Evolutionary conservation across 2,113 vertebrate species (phyloP), one percentile per base, ranked within the genome.

Genomic region (Semnopithecus entellus): DNA sequence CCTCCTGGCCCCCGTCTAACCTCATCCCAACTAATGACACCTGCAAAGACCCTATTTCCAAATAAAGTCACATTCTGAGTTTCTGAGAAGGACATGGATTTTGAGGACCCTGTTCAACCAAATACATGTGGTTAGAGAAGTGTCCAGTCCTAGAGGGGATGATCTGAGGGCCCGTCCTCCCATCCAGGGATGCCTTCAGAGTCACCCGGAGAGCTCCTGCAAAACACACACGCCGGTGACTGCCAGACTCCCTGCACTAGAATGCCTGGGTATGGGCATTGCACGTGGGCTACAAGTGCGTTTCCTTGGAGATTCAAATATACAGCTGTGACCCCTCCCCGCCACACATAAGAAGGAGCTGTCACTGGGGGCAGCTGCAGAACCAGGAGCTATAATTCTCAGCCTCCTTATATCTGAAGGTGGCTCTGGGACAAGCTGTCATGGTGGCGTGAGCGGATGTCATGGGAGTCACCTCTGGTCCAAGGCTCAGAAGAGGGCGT

Each of bases 221-320:
- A 68, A 2, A 20, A 13, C 0, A 5, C 59, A 13, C 6, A 12
- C 0, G 7, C 59, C 45, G 0, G 1, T 0, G 2, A 30, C 5
- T 6, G 0, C 48, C 48, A 50, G 20, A 11, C 8, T 22, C 50
- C 7, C 57, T 0, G 10, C 48, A 8, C 40, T 20, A 43, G 55
- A 35, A 40, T 10, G 35, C 16, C 76, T 13, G 25, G 72, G 27
- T 8, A 0, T 30, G 50, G 70, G 50, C 48, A 52, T 12, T 9
- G 40, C 80, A 1, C 0, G 5, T 12, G 11, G 80, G 81, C 20
- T 55, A 55, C 48, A 5, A 32, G 32, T 9, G 25, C 9, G 2
- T 50, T 83, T 64, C 55, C 52, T 13, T 12, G n/a, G 76, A 52
- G n/a, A 50, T 11, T 12, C 17, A 55, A 40, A 27, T 3, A 7